Percentiles rank a stretch among this genome's conserved stretches.
These are phyloP conservation scores for Telmatochromis sp. DNA, from an alignment of 2,113 vertebrate species.

Conservation along the genomic window DNA sequence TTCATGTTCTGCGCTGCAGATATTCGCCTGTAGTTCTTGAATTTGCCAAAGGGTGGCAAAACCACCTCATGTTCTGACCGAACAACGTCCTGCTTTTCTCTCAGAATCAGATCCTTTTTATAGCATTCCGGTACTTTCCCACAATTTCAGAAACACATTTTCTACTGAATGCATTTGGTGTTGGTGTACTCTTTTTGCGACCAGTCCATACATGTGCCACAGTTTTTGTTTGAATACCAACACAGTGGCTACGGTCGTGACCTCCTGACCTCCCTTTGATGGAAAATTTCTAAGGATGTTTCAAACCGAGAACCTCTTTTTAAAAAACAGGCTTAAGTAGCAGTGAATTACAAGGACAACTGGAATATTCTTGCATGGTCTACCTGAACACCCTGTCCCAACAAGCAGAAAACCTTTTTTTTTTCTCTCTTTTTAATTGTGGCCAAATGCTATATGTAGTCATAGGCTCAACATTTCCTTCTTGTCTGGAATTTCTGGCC, in stretches of 20 bases:
- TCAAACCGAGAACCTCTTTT: neutral
- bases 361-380: neutral
- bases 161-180: neutral
- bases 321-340: neutral
- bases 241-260: neutral
- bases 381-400: neutral
- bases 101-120: neutral
- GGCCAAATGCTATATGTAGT: slow-evolving; percentile 16
- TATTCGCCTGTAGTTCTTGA: neutral
- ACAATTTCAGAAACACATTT: neutral
- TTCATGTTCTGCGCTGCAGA: neutral
- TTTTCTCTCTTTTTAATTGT: neutral
- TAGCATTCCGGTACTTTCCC: neutral
- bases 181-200: neutral
- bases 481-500: slow-evolving; percentile 15
- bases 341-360: neutral
- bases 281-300: neutral
- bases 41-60: neutral
- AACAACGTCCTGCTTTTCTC: neutral
- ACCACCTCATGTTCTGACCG: neutral
- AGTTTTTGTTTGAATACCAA: neutral
- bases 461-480: neutral
- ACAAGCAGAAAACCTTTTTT: neutral
- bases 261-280: neutral
- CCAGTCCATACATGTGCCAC: neutral